Evolutionary conservation across 2,888 invertebrate species (phyloP).

Genomic region (Agriopis marginaria): DNA sequence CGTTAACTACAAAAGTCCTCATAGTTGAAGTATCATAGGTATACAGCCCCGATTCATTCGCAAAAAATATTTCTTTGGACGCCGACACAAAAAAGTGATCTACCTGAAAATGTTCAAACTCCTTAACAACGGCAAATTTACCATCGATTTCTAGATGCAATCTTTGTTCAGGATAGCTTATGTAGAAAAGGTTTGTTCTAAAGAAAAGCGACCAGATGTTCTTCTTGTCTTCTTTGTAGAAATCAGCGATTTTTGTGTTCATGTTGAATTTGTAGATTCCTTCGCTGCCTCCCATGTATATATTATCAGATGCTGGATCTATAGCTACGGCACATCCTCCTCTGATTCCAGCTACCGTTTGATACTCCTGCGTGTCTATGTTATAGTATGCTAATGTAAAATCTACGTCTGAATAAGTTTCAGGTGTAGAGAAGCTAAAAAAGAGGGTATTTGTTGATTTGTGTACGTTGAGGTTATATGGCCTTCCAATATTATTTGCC

Average conservation of each 20-base stretch:
- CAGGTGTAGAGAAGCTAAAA: conserved; percentile 64
- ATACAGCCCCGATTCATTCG: conserved; percentile 68
- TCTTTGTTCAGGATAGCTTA: conserved; percentile 71
- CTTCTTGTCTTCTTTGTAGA: conserved; percentile 63
- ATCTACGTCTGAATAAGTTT: conserved; percentile 64
- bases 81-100: conserved; percentile 64
- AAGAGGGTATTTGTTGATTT: conserved; percentile 63
- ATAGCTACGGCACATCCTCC: conserved; percentile 70
- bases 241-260: conserved; percentile 64
- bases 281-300: conserved; percentile 71
- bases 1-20: conserved; percentile 51
- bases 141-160: conserved; percentile 65
- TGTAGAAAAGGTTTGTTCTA: conserved; percentile 67
- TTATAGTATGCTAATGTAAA: conserved; percentile 65
- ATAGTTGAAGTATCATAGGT: conserved; percentile 56
- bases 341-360: conserved; percentile 62
- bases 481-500: conserved; percentile 55
- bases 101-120: conserved; percentile 66
- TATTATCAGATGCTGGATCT: conserved; percentile 62
- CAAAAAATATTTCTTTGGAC: conserved; percentile 56
- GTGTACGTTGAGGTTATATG: conserved; percentile 65
- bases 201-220: conserved; percentile 70
- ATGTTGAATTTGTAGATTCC: conserved; percentile 73
- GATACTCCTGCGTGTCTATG: conserved; percentile 59
- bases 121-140: conserved; percentile 63